Percentiles rank a stretch among this genome's conserved stretches.
phyloP scores from a whole-genome alignment of 2,888 invertebrate species.

The Troglohyphantes excavatus region DNA sequence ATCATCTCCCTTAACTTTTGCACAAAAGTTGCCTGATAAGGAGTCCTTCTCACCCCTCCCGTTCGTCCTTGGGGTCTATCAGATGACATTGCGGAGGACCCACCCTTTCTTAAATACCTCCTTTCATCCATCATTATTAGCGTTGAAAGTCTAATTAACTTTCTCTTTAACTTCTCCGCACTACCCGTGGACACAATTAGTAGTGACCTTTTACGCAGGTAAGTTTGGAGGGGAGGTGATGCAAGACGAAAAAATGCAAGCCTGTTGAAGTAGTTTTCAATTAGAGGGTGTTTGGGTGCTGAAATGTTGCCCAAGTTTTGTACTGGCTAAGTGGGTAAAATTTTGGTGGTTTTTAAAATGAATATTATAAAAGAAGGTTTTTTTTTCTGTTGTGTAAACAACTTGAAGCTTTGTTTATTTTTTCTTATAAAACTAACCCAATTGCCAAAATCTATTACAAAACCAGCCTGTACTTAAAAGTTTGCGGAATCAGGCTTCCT shows the following conservation, averaged over 20 bases:
- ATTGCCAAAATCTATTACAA: too few species aligned
- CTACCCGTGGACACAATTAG: conserved; percentile 55
- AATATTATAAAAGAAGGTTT: too few species aligned
- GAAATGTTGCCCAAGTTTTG: too few species aligned
- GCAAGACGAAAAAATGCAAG: neutral
- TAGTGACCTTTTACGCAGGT: conserved; percentile 44
- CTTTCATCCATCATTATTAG: conserved; percentile 70
- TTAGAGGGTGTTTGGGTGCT: neutral
- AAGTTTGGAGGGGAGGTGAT: neutral
- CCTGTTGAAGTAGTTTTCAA: conserved; percentile 30
- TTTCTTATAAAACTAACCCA: too few species aligned
- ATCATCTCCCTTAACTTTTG: conserved; percentile 11
- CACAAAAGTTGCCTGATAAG: conserved; percentile 30
- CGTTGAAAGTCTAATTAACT: conserved; percentile 72
- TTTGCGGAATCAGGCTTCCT: too few species aligned
- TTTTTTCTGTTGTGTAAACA: too few species aligned
- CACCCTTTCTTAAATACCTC: conserved; percentile 65
- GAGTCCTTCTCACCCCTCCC: neutral
- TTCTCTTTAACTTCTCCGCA: conserved; percentile 53
- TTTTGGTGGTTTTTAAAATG: too few species aligned
- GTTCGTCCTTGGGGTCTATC: conserved; percentile 66
- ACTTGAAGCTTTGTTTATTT: too few species aligned
- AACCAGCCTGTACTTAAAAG: too few species aligned
- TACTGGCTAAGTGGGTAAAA: too few species aligned
- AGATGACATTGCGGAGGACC: conserved; percentile 46